Conservation (phyloP, 2,113 vertebrate species). For the Hypocryptadius cinnamomeus region DNA sequence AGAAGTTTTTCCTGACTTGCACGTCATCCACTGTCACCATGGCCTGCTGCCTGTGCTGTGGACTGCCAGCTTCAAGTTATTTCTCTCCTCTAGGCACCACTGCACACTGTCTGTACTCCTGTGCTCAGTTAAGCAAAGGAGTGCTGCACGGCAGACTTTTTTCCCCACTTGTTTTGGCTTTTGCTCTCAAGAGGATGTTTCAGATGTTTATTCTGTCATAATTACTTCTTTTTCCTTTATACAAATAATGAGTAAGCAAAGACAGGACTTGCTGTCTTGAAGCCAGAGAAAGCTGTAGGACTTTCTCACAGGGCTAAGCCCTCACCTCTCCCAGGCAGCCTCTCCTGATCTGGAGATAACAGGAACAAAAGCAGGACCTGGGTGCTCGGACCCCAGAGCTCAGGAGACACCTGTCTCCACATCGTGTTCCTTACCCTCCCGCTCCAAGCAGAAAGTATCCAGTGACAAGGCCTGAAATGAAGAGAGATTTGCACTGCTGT, state of each 20-base stretch:
- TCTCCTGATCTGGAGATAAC: background rate
- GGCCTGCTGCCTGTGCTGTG: background rate
- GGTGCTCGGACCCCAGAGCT: background rate
- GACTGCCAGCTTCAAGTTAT: background rate
- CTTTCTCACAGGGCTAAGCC: background rate
- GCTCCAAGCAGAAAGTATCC: background rate
- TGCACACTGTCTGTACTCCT: background rate
- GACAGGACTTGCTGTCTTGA: background rate
- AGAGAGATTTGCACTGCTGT: background rate
- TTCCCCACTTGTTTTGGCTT: background rate
- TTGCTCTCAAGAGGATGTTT: background rate
- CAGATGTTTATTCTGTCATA: background rate
- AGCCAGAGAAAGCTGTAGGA: background rate
- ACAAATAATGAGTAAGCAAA: constrained; percentile 31
- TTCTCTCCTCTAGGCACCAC: background rate
- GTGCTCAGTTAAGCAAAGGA: background rate
- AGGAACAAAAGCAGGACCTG: background rate
- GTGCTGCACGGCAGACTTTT: background rate
- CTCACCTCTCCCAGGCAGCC: background rate
- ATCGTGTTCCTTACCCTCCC: background rate
- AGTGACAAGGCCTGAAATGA: background rate
- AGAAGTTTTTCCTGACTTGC: background rate
- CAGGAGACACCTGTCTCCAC: background rate
- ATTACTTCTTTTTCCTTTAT: background rate
- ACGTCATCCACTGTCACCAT: background rate